These are phyloP conservation scores for Oryzias sinensis DNA, from an alignment of 2,797 vertebrate species.

Conservation along the genomic window DNA sequence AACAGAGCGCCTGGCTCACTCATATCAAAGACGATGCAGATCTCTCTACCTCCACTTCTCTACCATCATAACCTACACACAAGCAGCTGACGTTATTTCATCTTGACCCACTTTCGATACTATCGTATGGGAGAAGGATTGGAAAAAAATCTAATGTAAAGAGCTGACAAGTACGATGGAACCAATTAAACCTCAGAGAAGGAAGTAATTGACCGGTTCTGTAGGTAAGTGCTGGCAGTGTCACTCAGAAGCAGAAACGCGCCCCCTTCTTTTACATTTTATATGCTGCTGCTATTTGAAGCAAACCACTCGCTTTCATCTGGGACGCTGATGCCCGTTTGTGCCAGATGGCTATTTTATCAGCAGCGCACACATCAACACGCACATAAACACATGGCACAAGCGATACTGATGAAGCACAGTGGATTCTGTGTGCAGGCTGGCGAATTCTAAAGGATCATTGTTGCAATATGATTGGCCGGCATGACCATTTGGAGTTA, in stretches of 20 bases:
- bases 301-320: conserved; percentile 62
- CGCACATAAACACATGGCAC: conserved; percentile 11
- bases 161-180: conserved; percentile 17
- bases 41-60: conserved; percentile 15
- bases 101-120: conserved; percentile 66
- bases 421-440: conserved; percentile 25
- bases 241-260: conserved; percentile 49
- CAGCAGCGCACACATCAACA: conserved; percentile 41
- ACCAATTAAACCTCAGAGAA: conserved; percentile 51
- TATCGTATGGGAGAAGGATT: conserved; percentile 59
- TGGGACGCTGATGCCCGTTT: conserved; percentile 57
- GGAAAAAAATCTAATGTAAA: conserved; percentile 25
- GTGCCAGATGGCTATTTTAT: conserved; percentile 72
- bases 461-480: conserved; percentile 68
- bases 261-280: conserved; percentile 62
- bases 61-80: conserved; percentile 38
- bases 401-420: conserved; percentile 36
- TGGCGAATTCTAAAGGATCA: conserved; percentile 54
- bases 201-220: conserved; percentile 43
- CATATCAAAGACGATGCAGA: conserved; percentile 64
- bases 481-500: conserved; percentile 66
- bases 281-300: conserved; percentile 54
- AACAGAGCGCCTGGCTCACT: conserved; percentile 40
- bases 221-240: conserved; percentile 35
- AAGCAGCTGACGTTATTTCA: conserved; percentile 70